phyloP scores from a whole-genome alignment of 2,888 invertebrate genomes.

The Chaitophorus viminalis region DNA sequence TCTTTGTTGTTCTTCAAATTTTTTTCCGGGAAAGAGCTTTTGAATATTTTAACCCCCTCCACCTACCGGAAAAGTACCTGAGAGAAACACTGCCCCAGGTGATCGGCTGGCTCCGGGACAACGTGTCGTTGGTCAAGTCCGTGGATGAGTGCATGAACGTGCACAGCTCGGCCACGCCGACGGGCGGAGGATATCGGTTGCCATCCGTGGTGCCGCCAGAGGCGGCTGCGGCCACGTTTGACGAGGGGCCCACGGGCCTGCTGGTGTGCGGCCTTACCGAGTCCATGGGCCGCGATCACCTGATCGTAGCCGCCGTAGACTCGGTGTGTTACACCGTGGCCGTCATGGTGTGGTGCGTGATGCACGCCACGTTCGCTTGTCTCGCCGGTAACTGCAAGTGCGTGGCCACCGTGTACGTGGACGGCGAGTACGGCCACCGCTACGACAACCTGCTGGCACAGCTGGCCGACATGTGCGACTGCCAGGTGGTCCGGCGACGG shows the following conservation, averaged over 20 bases:
- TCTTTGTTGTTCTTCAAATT: too few species aligned
- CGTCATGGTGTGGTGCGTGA: not conserved
- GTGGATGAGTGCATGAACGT: constrained; percentile 18
- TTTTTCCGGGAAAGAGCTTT: too few species aligned
- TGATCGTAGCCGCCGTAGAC: constrained; percentile 30
- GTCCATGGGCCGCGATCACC: not conserved
- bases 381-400: too few species aligned
- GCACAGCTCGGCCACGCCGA: not conserved
- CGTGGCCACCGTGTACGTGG: not conserved
- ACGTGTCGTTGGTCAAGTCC: not conserved
- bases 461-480: not conserved
- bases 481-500: not conserved
- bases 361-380: not conserved
- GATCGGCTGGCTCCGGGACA: not conserved
- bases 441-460: not conserved
- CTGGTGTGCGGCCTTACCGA: constrained; percentile 25
- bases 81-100: too few species aligned
- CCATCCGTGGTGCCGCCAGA: constrained; percentile 28
- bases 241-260: not conserved
- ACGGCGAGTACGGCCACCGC: not conserved
- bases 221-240: constrained; percentile 31
- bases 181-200: not conserved
- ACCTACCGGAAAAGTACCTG: too few species aligned
- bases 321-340: not conserved
- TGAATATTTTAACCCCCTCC: too few species aligned